phyloP scores from a whole-genome alignment of 2,113 vertebrate species.

The Xyliphius kryptos region DNA sequence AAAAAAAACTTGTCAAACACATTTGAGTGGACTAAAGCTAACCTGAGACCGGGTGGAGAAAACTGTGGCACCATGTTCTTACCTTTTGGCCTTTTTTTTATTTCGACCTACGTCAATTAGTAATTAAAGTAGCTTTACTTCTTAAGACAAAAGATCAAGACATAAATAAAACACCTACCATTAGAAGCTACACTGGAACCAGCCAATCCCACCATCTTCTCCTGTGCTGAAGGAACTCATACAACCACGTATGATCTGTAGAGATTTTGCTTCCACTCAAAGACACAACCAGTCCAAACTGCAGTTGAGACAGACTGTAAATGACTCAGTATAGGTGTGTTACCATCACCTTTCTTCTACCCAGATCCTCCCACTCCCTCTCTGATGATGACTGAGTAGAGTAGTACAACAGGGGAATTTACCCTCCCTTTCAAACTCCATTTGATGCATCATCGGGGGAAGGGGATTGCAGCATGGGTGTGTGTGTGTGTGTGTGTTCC shows the following conservation, averaged over 20 bases:
- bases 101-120: neutral
- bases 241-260: conserved; percentile 8
- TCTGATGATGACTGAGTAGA: conserved; percentile 9
- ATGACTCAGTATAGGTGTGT: conserved; percentile 28
- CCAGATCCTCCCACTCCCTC: conserved; percentile 6
- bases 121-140: neutral
- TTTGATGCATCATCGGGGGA: conserved; percentile 22
- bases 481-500: conserved; percentile 19
- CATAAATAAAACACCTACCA: conserved; percentile 42
- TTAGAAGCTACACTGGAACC: conserved; percentile 32
- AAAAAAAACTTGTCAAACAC: conserved; percentile 30
- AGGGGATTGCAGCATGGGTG: conserved; percentile 6
- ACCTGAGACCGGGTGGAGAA: conserved; percentile 4
- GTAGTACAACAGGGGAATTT: conserved; percentile 31
- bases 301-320: conserved; percentile 4
- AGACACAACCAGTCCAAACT: neutral
- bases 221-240: conserved; percentile 15
- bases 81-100: too few species aligned
- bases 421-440: conserved; percentile 33
- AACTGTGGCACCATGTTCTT: neutral
- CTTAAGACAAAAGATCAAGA: neutral
- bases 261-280: neutral
- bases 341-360: conserved; percentile 22
- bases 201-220: conserved; percentile 42
- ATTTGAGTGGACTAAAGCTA: conserved; percentile 22